phyloP scores from a whole-genome alignment of 2,797 vertebrate species.

The Myiotriccus ornatus region DNA sequence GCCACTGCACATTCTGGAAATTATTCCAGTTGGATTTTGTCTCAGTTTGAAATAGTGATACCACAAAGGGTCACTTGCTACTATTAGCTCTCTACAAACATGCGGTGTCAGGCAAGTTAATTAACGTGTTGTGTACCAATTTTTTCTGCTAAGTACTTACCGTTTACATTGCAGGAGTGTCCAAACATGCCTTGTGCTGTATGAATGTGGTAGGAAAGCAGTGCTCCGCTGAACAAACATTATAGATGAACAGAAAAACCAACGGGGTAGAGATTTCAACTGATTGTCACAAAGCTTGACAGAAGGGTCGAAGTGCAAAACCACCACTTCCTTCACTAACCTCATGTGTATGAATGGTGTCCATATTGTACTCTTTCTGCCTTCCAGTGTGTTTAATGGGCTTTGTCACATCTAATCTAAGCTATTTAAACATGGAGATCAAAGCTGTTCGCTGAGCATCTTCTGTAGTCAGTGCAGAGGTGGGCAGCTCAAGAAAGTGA shows the following conservation, averaged over 20 bases:
- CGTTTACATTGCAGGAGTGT: background rate
- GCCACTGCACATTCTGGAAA: background rate
- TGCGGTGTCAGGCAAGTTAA: background rate
- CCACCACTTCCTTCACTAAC: background rate
- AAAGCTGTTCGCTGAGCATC: background rate
- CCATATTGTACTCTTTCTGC: background rate
- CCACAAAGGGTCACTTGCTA: background rate
- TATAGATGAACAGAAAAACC: background rate
- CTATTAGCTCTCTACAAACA: background rate
- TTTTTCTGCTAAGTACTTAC: background rate
- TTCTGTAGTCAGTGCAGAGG: background rate
- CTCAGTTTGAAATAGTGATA: background rate
- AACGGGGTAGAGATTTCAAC: background rate
- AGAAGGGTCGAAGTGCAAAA: background rate
- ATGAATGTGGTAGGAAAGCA: background rate
- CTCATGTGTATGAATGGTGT: background rate
- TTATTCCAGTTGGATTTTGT: background rate
- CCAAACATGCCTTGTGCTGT: background rate
- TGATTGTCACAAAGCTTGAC: background rate
- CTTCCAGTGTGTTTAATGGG: background rate
- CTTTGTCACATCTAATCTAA: background rate
- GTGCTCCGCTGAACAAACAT: background rate
- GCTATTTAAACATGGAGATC: background rate
- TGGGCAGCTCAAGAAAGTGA: background rate
- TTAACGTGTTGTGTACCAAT: background rate